Evolutionary conservation across 2,888 invertebrate species (phyloP), one percentile per base, ranked within the genome.

Genomic region (Trichopria drosophilae): DNA sequence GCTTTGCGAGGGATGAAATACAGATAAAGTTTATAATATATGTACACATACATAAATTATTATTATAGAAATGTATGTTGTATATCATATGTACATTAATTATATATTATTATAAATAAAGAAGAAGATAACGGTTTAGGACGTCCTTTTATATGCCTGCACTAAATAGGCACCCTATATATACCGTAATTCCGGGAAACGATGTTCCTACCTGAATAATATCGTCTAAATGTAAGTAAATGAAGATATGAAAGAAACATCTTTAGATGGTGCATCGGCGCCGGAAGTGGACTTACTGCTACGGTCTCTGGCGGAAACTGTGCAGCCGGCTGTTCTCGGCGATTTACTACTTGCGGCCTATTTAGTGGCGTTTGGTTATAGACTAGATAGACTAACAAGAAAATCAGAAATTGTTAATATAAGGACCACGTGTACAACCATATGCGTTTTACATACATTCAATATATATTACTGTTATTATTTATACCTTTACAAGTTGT

Each of bases 391-490:
- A n/a, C n/a, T n/a, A 56, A 58, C 51, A 50, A 58, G 63, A 60
- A 52, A 58, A 64, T 61, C 53, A 58, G 62, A 67, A 66, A 62
- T 66, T 66, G 66, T 67, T 68, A 58, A 61, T 57, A 61, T 64
- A 64, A 63, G 62, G 63, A 63, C 57, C 63, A 66, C 66, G 65
- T 65, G 65, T 60, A 63, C 63, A 64, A 51, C 45, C 58, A 63
- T 61, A 60, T 52, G 58, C 51, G 63, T 65, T 63, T n/a, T n/a
- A n/a, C n/a, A n/a, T n/a, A n/a, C n/a, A n/a, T n/a, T n/a, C n/a
- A n/a, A 64, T 63, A 59, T 60, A 66, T 63, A 66, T 68, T 66
- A 66, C 67, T 72, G 66, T 69, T 68, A 69, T 68, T 66, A 68
- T 62, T 58, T 59, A 64, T 58, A 65, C 58, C 62, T 61, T 62